Evolutionary conservation across 2,797 vertebrate genomes (phyloP).

Genomic region (Bradypus variegatus): DNA sequence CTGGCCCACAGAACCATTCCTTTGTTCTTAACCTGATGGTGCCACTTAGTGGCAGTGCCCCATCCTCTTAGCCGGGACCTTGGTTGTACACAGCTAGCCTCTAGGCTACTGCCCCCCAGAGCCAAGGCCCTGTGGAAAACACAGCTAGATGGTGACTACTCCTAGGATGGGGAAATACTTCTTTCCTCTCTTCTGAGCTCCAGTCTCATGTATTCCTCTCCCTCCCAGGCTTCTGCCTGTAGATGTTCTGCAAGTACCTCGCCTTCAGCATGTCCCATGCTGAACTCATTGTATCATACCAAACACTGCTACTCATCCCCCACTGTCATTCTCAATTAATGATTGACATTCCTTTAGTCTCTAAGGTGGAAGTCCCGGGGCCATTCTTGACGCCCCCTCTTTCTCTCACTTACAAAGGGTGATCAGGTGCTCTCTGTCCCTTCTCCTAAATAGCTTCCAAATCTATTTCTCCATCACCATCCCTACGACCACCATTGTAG

Average conservation of each 20-base stretch:
- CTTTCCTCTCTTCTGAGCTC: background rate
- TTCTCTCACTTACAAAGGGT: constrained; percentile 26
- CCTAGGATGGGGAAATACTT: background rate
- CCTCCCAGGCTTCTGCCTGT: background rate
- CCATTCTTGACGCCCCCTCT: background rate
- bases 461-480: background rate
- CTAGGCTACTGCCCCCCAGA: background rate
- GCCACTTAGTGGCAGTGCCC: constrained; percentile 34
- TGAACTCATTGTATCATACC: background rate
- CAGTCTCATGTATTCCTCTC: background rate
- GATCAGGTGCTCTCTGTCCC: background rate
- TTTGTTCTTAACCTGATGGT: constrained; percentile 3
- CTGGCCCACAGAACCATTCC: background rate
- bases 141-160: background rate
- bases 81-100: background rate
- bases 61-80: constrained; percentile 11
- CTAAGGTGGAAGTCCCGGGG: background rate
- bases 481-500: background rate
- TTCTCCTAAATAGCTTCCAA: background rate
- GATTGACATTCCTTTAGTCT: background rate
- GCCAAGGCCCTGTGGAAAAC: background rate
- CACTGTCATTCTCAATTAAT: background rate
- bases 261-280: background rate
- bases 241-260: background rate
- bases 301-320: background rate